phyloP scores from a whole-genome alignment of 2,888 invertebrate species.

The Synanthedon vespiformis region DNA sequence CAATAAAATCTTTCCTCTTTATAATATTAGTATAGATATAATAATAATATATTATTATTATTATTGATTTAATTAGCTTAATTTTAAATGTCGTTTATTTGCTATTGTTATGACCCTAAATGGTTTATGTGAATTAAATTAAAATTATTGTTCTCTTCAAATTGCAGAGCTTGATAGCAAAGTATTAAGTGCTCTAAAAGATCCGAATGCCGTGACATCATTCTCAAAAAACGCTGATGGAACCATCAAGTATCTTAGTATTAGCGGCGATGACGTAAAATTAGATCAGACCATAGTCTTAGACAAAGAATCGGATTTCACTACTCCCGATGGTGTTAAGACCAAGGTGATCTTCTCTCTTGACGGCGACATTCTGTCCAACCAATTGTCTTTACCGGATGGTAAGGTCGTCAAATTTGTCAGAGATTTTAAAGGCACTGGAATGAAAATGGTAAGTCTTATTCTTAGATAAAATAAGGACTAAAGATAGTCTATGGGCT shows the following conservation, averaged over 20 bases:
- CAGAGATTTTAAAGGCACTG: constrained; percentile 6
- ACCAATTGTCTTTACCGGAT: constrained; percentile 4
- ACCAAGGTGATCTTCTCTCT: constrained; percentile 5
- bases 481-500: no score
- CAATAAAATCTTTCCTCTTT: no score
- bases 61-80: no score
- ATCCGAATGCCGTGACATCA: constrained; percentile 3
- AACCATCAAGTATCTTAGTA: constrained; percentile 7
- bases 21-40: no score
- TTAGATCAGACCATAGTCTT: constrained; percentile 7
- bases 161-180: no score
- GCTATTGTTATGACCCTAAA: no score
- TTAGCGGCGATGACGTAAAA: background rate
- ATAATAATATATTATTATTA: no score
- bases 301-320: constrained; percentile 6
- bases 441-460: constrained; percentile 8
- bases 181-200: no score
- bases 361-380: constrained; percentile 7
- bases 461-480: no score
- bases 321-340: constrained; percentile 6
- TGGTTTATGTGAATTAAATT: no score
- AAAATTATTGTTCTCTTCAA: no score
- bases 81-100: no score
- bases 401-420: constrained; percentile 6
- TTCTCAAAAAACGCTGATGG: constrained; percentile 10